Evolutionary conservation across 2,888 invertebrate species (phyloP).

Genomic region (Eupithecia subumbrata): DNA sequence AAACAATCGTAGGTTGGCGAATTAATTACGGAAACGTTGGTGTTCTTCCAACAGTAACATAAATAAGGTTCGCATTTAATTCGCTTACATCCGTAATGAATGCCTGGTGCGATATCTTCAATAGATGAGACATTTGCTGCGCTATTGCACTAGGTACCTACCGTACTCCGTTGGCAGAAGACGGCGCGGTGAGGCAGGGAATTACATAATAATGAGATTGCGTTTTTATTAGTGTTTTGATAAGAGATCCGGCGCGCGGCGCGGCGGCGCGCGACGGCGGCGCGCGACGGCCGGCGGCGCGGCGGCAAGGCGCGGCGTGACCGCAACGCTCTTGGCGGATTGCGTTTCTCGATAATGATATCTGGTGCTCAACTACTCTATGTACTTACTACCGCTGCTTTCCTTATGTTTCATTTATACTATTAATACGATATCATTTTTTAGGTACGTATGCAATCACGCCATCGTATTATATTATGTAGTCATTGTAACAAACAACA

Average conservation of each 20-base stretch:
- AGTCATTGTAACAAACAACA: too few relatives aligned
- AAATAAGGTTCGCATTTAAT: neutral
- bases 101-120: too few relatives aligned
- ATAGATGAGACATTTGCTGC: neutral
- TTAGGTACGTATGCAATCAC: too few relatives aligned
- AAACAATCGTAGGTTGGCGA: too few relatives aligned
- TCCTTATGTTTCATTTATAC: too few relatives aligned
- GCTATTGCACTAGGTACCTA: neutral
- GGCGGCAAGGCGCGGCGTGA: neutral
- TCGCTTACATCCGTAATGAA: neutral
- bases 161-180: neutral
- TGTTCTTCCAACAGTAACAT: too few relatives aligned
- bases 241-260: neutral
- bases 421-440: too few relatives aligned
- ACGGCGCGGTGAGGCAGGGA: neutral
- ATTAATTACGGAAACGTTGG: neutral
- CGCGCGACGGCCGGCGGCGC: too few relatives aligned
- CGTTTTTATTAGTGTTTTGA: neutral
- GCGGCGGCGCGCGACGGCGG: too few relatives aligned
- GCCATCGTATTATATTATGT: too few relatives aligned
- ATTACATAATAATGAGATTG: constrained; percentile 1
- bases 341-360: neutral
- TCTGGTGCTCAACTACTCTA: neutral
- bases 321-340: neutral
- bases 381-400: too few relatives aligned